Conservation (phyloP, 2,113 vertebrate genomes). For the Lepidothrix coronata region DNA sequence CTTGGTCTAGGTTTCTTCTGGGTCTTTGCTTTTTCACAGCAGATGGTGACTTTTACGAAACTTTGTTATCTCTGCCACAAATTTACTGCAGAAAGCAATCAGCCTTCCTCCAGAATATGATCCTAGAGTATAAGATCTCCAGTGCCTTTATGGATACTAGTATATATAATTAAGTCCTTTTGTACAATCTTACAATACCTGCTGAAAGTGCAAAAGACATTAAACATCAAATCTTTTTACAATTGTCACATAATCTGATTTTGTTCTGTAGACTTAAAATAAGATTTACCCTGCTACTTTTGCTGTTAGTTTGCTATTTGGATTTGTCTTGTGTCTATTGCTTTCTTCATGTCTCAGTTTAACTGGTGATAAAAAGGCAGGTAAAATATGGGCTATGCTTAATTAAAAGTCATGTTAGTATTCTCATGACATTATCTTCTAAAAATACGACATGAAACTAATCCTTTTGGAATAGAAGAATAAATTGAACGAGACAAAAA, state of each 20-base stretch:
- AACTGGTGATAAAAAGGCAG: neutral
- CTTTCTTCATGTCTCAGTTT: neutral
- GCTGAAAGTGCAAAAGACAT: neutral
- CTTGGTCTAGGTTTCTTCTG: neutral
- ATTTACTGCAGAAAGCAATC: neutral
- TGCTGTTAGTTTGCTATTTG: neutral
- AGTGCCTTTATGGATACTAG: neutral
- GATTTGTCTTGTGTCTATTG: accelerated
- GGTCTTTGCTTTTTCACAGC: neutral
- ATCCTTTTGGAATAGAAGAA: neutral
- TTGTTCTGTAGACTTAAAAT: neutral
- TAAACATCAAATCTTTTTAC: neutral
- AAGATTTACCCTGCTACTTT: neutral
- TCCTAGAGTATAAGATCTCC: neutral
- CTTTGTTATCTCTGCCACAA: neutral
- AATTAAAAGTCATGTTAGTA: neutral
- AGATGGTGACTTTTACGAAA: neutral
- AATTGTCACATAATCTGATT: neutral
- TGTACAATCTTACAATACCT: neutral
- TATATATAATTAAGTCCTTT: neutral
- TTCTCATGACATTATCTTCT: neutral
- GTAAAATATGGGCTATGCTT: neutral
- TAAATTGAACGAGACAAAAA: neutral
- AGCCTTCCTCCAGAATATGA: neutral
- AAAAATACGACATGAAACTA: neutral